phyloP scores from a whole-genome alignment of 2,797 vertebrate species.

The Typhlichthys subterraneus region DNA sequence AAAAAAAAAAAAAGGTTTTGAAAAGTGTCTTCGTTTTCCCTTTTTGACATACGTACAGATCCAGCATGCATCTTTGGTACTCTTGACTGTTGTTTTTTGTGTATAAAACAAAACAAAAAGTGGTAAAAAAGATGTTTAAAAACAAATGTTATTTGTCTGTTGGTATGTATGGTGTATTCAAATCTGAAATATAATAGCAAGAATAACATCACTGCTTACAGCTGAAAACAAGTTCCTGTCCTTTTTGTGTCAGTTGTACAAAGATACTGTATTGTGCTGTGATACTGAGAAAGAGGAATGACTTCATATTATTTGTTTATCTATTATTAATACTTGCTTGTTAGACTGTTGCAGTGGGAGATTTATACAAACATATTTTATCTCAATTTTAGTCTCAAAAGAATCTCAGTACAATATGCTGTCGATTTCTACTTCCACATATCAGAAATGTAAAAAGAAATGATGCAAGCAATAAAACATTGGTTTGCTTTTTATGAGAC shows the following conservation, averaged over 20 bases:
- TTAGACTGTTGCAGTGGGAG: not conserved
- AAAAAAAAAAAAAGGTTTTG: constrained; percentile 18
- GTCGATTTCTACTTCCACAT: constrained; percentile 7
- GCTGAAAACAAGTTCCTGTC: constrained; percentile 60
- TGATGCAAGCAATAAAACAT: constrained; percentile 49
- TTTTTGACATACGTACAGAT: constrained; percentile 82
- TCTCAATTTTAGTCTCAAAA: constrained; percentile 4
- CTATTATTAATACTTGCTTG: constrained; percentile 9
- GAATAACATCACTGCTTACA: constrained; percentile 68
- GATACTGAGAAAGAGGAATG: constrained; percentile 66
- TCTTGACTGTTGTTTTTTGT: constrained; percentile 92
- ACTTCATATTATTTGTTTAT: constrained; percentile 2
- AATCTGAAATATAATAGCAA: constrained; percentile 82
- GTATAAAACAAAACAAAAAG: constrained; percentile 82
- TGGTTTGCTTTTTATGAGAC: not conserved
- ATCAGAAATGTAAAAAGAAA: constrained; percentile 16
- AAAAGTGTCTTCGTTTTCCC: constrained; percentile 37
- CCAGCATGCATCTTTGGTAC: constrained; percentile 97
- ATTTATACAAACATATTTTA: constrained; percentile 9
- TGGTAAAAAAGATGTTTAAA: constrained; percentile 73
- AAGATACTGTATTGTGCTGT: constrained; percentile 46
- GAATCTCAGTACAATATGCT: not conserved
- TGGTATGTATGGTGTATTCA: constrained; percentile 83
- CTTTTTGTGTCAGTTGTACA: constrained; percentile 57
- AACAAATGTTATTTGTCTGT: constrained; percentile 88